phyloP scores from a whole-genome alignment of 2,113 vertebrate species.

The Brienomyrus longianalis region DNA sequence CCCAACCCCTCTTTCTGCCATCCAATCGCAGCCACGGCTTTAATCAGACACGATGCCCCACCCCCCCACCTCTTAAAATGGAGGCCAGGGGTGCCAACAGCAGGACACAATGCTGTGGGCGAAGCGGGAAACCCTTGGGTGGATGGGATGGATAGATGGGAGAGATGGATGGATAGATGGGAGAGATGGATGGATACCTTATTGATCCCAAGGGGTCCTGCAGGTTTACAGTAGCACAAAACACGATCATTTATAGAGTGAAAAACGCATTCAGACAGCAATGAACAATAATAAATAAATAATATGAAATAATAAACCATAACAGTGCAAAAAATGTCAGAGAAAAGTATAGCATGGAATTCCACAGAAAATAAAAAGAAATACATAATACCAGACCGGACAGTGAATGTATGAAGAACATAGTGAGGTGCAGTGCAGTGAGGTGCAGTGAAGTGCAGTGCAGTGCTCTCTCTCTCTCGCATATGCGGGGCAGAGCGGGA shows the following conservation, averaged over 20 bases:
- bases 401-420: not conserved
- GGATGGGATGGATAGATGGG: not conserved
- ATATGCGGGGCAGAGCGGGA: not conserved
- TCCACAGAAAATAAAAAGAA: not conserved
- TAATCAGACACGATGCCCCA: not conserved
- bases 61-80: not conserved
- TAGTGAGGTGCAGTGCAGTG: too few relatives aligned
- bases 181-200: not conserved
- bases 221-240: not conserved
- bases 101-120: not conserved
- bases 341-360: not conserved
- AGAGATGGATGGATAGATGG: not conserved
- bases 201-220: not conserved
- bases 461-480: not conserved
- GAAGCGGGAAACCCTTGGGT: not conserved
- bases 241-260: not conserved
- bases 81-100: not conserved
- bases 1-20: not conserved
- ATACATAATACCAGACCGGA: not conserved
- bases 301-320: not conserved
- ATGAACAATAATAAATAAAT: not conserved
- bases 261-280: not conserved
- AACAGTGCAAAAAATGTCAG: not conserved
- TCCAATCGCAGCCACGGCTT: not conserved
- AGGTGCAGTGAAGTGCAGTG: too few relatives aligned